A percentile compares a stretch with the other conserved stretches of the same genome.
Conservation (phyloP, 2,113 vertebrate genomes). For the Leptobrachium ailaonicum region DNA sequence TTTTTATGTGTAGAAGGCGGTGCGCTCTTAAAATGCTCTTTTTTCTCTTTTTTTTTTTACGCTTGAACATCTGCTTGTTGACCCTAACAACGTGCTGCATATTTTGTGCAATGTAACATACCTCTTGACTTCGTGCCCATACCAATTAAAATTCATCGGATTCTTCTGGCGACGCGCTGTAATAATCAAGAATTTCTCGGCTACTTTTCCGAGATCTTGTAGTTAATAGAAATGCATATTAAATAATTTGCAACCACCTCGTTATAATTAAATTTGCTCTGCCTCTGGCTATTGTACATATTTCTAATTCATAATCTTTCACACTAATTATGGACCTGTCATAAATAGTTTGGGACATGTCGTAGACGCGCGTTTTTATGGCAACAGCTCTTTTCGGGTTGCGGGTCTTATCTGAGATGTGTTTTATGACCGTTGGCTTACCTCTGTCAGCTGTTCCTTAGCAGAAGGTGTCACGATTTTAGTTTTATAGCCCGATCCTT, state of each 20-base stretch:
- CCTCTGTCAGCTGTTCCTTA: not conserved
- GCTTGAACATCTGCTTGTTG: constrained; percentile 27
- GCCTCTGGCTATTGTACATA: constrained; percentile 40
- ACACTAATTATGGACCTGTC: constrained; percentile 36
- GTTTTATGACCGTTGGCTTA: constrained; percentile 1
- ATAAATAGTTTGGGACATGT: constrained; percentile 32
- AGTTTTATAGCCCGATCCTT: not conserved
- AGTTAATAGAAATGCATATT: constrained; percentile 42
- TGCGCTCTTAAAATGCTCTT: constrained; percentile 13
- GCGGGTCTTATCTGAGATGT: not conserved
- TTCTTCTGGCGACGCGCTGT: constrained; percentile 5
- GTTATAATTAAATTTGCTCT: constrained; percentile 42
- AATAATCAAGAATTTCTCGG: constrained; percentile 25
- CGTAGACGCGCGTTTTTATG: not conserved
- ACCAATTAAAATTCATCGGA: constrained; percentile 37
- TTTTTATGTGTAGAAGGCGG: not conserved
- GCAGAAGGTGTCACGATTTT: not conserved
- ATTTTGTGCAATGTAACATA: constrained; percentile 11
- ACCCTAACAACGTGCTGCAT: constrained; percentile 28
- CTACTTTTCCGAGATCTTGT: constrained; percentile 30
- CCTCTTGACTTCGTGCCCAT: constrained; percentile 22
- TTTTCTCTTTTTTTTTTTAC: not conserved
- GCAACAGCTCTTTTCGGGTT: not conserved
- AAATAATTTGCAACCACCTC: constrained; percentile 37
- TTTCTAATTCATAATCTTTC: constrained; percentile 45